Evolutionary conservation across 2,113 vertebrate species (phyloP).

Genomic region (Cacatua alba): DNA sequence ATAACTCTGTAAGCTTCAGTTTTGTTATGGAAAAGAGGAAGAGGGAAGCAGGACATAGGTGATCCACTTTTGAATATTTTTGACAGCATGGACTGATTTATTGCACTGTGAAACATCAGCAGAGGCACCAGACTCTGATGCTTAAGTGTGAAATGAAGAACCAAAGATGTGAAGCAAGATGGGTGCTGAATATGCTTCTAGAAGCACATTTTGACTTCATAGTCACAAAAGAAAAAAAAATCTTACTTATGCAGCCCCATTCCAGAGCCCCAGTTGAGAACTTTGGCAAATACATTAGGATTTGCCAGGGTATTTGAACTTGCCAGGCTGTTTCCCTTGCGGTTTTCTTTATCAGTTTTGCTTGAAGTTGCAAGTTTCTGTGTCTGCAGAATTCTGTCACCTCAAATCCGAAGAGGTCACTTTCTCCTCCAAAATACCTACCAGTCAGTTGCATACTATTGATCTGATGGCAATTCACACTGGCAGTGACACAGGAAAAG

Average conservation of each 20-base stretch:
- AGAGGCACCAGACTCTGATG: not conserved
- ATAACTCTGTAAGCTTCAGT: not conserved
- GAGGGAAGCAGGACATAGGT: not conserved
- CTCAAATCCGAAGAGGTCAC: not conserved
- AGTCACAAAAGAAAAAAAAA: not conserved
- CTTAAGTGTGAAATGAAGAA: not conserved
- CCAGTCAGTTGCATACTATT: not conserved
- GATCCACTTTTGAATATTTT: not conserved
- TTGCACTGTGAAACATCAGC: not conserved
- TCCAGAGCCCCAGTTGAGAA: not conserved
- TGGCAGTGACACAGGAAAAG: not conserved
- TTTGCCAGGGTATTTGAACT: not conserved
- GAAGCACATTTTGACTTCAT: not conserved
- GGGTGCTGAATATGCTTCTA: not conserved
- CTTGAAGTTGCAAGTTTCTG: not conserved
- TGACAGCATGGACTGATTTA: not conserved
- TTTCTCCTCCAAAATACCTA: not conserved
- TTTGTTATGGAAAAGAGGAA: not conserved
- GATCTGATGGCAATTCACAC: not conserved
- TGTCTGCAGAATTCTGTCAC: not conserved
- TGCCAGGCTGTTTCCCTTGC: not conserved
- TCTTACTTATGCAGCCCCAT: not conserved
- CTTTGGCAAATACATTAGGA: not conserved
- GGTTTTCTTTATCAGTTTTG: not conserved
- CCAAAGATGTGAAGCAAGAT: not conserved